These are phyloP conservation scores for Cryptocheilus praepositus DNA, from an alignment of 2,888 invertebrate species.

Conservation along the genomic window DNA sequence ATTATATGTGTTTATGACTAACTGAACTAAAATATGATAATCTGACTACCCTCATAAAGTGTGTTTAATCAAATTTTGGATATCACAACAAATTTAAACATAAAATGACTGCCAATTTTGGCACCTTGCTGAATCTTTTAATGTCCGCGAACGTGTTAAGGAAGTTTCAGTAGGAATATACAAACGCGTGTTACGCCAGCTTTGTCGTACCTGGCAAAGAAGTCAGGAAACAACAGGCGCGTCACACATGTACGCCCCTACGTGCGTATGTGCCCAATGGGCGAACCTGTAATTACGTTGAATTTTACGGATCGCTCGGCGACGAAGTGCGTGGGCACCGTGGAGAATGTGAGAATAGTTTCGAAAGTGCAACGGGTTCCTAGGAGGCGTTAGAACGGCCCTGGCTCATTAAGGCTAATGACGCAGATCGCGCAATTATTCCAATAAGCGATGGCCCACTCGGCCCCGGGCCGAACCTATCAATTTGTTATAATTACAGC, in stretches of 20 bases:
- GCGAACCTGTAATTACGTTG: slow-evolving; percentile 35
- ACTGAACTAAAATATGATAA: too few relatives aligned
- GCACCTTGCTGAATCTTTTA: too few relatives aligned
- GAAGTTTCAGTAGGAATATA: slow-evolving; percentile 20
- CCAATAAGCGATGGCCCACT: slow-evolving; percentile 52
- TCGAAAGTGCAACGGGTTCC: slow-evolving; percentile 57
- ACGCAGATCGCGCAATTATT: slow-evolving; percentile 63
- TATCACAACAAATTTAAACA: too few relatives aligned
- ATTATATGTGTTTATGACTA: too few relatives aligned
- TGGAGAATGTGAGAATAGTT: slow-evolving; percentile 35
- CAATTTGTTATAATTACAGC: slow-evolving; percentile 69
- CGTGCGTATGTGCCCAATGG: slow-evolving; percentile 12
- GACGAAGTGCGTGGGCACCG: slow-evolving; percentile 46
- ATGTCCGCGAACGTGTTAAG: slow-evolving; percentile 22
- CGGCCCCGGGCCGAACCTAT: slow-evolving; percentile 56
- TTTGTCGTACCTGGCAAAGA: slow-evolving; percentile 18
- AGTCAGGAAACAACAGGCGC: slow-evolving; percentile 22
- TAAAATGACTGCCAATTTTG: too few relatives aligned
- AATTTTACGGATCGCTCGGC: slow-evolving; percentile 45
- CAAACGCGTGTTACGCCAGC: slow-evolving; percentile 24
- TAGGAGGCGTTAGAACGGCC: slow-evolving; percentile 42
- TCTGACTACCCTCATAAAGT: too few relatives aligned
- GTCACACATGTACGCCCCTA: slow-evolving; percentile 1
- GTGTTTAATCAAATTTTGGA: too few relatives aligned
- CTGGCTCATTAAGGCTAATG: slow-evolving; percentile 68